These are phyloP conservation scores for Stenodema calcarata DNA, from an alignment of 2,888 invertebrate genomes.

Conservation along the genomic window DNA sequence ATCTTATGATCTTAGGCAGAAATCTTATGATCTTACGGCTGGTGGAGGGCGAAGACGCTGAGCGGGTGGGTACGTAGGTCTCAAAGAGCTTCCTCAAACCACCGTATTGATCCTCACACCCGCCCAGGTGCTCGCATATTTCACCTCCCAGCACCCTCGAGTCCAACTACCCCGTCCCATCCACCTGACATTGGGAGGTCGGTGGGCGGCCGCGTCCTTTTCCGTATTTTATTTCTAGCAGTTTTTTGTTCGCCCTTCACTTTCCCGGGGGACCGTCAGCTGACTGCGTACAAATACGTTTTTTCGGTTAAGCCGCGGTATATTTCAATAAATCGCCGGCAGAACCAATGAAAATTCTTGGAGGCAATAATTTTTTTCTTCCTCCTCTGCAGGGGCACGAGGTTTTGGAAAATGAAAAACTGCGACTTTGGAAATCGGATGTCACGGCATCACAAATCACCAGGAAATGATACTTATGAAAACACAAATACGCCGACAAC, in stretches of 20 bases:
- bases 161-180: neutral
- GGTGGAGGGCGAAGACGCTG: neutral
- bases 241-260: neutral
- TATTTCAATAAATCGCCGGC: neutral
- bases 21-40: too few species aligned
- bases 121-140: constrained; percentile 37
- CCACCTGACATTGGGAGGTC: neutral
- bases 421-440: neutral
- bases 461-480: neutral
- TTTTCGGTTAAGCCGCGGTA: neutral
- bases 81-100: constrained; percentile 41
- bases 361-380: neutral
- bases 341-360: neutral
- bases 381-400: neutral
- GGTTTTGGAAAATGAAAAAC: neutral
- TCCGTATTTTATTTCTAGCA: neutral
- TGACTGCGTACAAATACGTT: neutral
- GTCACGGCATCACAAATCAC: neutral
- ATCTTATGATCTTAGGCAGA: too few species aligned
- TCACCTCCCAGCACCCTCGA: constrained; percentile 20
- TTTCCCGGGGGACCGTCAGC: neutral
- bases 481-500: neutral
- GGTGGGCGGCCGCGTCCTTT: neutral
- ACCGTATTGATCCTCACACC: constrained; percentile 43
- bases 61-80: neutral